A percentile compares a stretch with the other conserved stretches of the same genome.
These are phyloP conservation scores for Physella acuta DNA, from an alignment of 1,140 invertebrate species.

Conservation along the genomic window DNA sequence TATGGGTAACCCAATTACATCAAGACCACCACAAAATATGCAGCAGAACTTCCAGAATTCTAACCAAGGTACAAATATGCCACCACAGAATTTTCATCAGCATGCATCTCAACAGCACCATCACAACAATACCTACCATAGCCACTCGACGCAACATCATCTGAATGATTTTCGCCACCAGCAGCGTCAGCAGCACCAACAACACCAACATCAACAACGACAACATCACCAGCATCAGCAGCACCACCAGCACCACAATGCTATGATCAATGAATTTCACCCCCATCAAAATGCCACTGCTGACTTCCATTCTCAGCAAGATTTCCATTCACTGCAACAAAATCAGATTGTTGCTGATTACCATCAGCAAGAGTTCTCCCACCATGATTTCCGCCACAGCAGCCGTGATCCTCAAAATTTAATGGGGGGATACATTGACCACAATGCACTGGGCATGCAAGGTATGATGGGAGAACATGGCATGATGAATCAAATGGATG, in stretches of 20 bases:
- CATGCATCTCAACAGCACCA: conserved; percentile 1
- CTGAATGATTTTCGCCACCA: neutral
- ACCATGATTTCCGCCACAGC: conserved; percentile 14
- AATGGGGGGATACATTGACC: conserved; percentile 21
- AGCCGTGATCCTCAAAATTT: conserved; percentile 2
- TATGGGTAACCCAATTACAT: conserved; percentile 8
- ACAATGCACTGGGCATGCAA: conserved; percentile 15
- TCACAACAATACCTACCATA: neutral
- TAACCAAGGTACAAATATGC: neutral
- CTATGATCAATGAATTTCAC: conserved; percentile 12
- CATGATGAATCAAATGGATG: conserved; percentile 19
- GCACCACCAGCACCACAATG: conserved; percentile 7
- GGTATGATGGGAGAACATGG: conserved; percentile 19
- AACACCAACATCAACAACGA: conserved; percentile 5
- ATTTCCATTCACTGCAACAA: conserved; percentile 19
- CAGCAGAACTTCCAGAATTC: conserved; percentile 11
- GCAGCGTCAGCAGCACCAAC: conserved; percentile 2
- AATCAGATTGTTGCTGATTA: conserved; percentile 8
- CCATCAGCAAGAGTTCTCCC: neutral
- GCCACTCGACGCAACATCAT: neutral
- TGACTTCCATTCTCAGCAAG: conserved; percentile 20
- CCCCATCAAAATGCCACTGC: neutral
- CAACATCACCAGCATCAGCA: conserved; percentile 4
- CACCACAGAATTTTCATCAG: conserved; percentile 22
- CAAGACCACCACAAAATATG: conserved; percentile 20